phyloP scores from a whole-genome alignment of 2,888 invertebrate species.

The Globia sparganii region DNA sequence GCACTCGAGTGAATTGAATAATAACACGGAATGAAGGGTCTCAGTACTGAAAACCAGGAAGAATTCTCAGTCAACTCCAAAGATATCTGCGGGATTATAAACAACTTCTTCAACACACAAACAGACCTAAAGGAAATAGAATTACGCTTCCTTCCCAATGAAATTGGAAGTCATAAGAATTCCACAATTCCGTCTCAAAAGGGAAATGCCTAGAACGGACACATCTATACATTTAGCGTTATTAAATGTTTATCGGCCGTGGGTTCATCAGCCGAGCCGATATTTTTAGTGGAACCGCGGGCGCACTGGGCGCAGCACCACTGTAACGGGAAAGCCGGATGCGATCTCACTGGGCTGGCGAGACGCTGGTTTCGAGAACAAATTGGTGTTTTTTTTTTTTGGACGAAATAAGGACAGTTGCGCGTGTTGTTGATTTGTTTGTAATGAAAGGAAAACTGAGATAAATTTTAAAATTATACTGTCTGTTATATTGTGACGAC shows the following conservation, averaged over 20 bases:
- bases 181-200: constrained; percentile 22
- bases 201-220: constrained; percentile 59
- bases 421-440: background rate
- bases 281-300: constrained; percentile 78
- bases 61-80: background rate
- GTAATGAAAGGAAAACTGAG: constrained; percentile 10
- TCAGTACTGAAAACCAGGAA: background rate
- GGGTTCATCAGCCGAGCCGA: constrained; percentile 72
- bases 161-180: constrained; percentile 29
- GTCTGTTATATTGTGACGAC: background rate
- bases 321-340: constrained; percentile 80
- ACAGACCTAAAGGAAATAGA: background rate
- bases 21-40: background rate
- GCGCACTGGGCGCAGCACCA: constrained; percentile 52
- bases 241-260: constrained; percentile 62
- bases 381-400: constrained; percentile 27
- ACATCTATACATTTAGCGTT: constrained; percentile 42
- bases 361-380: constrained; percentile 43
- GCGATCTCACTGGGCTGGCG: constrained; percentile 42
- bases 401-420: constrained; percentile 9
- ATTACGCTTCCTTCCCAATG: constrained; percentile 19
- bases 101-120: background rate
- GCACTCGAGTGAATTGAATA: background rate
- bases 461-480: background rate
- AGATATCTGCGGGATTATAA: background rate